A percentile compares a stretch with the other conserved stretches of the same genome.
Conservation (phyloP, 1,140 invertebrate species). For the Acromyrmex charruanus region DNA sequence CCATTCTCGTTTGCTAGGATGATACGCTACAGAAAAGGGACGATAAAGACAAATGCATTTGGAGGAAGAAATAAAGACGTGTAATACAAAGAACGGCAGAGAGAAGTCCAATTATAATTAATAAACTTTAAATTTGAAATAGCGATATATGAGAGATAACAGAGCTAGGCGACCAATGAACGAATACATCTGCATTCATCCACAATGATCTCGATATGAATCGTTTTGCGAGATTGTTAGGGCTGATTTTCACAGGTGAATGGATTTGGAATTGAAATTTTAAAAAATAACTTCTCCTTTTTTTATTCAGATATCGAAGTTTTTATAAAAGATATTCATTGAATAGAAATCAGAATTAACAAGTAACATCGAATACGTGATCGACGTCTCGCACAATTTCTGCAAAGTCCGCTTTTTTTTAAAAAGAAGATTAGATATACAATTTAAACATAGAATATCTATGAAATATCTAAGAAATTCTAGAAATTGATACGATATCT, state of each 20-base stretch:
- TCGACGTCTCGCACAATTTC: not conserved
- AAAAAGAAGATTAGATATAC: not conserved
- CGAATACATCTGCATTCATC: not conserved
- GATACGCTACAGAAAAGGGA: not conserved
- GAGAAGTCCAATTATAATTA: not conserved
- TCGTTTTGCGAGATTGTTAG: not conserved
- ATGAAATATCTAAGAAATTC: not conserved
- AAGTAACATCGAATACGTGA: not conserved
- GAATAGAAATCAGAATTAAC: not conserved
- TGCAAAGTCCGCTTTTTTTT: not conserved
- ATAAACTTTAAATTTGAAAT: slow-evolving; percentile 25
- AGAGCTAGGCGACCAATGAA: not conserved
- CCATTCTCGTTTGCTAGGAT: too few species aligned
- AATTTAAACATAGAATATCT: not conserved
- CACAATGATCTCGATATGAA: slow-evolving; percentile 6
- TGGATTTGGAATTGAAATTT: not conserved
- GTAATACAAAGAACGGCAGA: not conserved
- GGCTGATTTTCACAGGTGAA: not conserved
- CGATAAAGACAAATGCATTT: not conserved
- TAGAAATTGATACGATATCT: slow-evolving; percentile 5
- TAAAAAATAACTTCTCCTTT: not conserved
- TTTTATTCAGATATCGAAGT: not conserved
- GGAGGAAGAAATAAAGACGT: not conserved
- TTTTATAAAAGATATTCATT: not conserved
- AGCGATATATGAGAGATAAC: not conserved